Evolutionary conservation across 2,113 vertebrate species (phyloP).

Genomic region (Mormoops blainvillei): DNA sequence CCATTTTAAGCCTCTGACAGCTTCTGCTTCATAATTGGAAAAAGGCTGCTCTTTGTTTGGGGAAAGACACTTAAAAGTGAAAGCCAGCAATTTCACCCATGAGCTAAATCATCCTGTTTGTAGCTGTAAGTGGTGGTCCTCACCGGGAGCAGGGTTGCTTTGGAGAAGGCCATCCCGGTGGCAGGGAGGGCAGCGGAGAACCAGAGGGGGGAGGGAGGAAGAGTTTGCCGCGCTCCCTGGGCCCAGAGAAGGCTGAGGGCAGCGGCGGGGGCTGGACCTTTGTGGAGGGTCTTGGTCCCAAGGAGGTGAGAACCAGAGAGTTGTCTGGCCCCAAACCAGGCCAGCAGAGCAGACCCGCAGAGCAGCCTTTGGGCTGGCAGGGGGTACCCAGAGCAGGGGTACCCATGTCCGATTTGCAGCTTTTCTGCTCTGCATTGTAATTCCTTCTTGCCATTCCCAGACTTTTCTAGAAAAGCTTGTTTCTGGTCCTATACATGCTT

Average conservation of each 20-base stretch:
- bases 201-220: background rate
- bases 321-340: background rate
- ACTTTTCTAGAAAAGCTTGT: background rate
- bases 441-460: background rate
- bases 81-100: background rate
- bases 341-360: background rate
- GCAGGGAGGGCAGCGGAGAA: background rate
- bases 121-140: background rate
- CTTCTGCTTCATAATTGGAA: background rate
- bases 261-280: background rate
- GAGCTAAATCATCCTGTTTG: background rate
- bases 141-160: background rate
- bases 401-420: background rate
- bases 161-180: background rate
- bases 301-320: background rate
- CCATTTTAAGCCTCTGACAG: background rate
- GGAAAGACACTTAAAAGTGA: background rate
- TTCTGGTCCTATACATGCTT: background rate
- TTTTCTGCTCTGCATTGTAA: background rate
- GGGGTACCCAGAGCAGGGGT: background rate
- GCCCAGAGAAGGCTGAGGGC: background rate
- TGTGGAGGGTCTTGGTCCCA: background rate
- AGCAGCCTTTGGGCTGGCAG: background rate
- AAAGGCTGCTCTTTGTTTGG: background rate
- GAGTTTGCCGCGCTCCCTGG: fast-evolving